Conservation (phyloP, 2,888 invertebrate genomes). For the Aspidiotus rigidus region DNA sequence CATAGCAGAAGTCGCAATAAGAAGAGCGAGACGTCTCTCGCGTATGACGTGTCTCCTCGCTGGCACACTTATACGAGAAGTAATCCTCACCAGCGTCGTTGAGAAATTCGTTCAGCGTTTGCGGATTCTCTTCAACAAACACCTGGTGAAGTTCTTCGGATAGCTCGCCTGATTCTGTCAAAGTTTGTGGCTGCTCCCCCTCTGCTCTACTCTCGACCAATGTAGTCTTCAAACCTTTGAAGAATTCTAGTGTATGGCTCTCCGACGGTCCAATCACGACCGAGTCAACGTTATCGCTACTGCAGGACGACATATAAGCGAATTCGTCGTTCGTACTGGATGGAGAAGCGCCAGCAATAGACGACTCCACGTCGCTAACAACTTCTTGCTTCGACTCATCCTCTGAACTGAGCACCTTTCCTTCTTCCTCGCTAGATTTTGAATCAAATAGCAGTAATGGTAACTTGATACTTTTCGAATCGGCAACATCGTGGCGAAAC, state of each 20-base stretch:
- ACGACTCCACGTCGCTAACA: not conserved
- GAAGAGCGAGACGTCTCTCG: slow-evolving; percentile 1
- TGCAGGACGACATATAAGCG: slow-evolving; percentile 56
- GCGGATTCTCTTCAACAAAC: not conserved
- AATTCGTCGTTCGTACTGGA: slow-evolving; percentile 82
- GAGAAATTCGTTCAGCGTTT: slow-evolving; percentile 31
- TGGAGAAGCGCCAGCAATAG: slow-evolving; percentile 45
- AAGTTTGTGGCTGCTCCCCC: not conserved
- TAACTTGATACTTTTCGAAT: not conserved
- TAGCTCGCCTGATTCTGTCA: not conserved
- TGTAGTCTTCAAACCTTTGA: slow-evolving; percentile 48
- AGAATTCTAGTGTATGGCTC: slow-evolving; percentile 49
- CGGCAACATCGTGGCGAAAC: not conserved
- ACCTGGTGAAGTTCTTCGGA: not conserved
- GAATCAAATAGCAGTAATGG: slow-evolving; percentile 11
- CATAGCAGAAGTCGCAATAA: slow-evolving; percentile 23
- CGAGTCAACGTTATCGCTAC: slow-evolving; percentile 39
- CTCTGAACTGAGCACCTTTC: not conserved
- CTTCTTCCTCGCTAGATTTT: not conserved
- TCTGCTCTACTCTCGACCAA: slow-evolving; percentile 36
- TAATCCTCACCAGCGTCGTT: slow-evolving; percentile 29
- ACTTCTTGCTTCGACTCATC: slow-evolving; percentile 6
- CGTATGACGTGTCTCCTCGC: slow-evolving; percentile 7
- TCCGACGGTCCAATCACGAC: slow-evolving; percentile 53
- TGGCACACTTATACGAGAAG: slow-evolving; percentile 18